Evolutionary conservation across 2,797 vertebrate genomes (phyloP).

Genomic region (Staurois parvus): DNA sequence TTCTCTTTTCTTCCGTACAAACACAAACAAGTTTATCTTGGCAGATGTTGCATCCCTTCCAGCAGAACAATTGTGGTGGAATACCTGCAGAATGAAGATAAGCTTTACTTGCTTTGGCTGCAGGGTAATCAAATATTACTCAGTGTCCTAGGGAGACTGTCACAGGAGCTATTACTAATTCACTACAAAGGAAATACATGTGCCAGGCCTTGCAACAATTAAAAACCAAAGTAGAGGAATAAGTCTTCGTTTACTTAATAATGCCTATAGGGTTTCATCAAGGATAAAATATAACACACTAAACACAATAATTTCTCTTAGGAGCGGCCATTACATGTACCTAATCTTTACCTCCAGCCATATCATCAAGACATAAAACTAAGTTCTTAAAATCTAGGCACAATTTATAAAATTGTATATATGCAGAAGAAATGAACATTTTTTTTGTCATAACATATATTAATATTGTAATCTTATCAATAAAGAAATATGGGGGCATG

Average conservation of each 20-base stretch:
- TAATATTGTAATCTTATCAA: not conserved
- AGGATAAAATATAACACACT: constrained; percentile 47
- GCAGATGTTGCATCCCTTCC: constrained; percentile 58
- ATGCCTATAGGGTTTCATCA: constrained; percentile 20
- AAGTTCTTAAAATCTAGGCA: constrained; percentile 2
- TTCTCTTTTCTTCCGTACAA: constrained; percentile 50
- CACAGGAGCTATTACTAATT: constrained; percentile 60
- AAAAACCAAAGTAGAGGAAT: constrained; percentile 47
- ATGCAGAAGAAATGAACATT: not conserved
- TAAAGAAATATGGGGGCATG: not conserved
- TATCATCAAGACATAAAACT: not conserved
- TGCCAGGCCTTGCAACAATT: constrained; percentile 51
- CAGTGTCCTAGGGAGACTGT: constrained; percentile 54
- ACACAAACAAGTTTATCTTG: constrained; percentile 62
- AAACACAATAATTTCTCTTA: constrained; percentile 17
- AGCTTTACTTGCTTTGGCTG: constrained; percentile 55
- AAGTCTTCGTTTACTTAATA: constrained; percentile 50
- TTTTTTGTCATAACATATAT: not conserved
- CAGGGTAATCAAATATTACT: constrained; percentile 60
- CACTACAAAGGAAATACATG: constrained; percentile 47
- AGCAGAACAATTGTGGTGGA: constrained; percentile 56
- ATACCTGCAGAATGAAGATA: constrained; percentile 63
- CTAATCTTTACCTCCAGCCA: not conserved
- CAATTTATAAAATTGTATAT: not conserved
- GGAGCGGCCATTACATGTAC: constrained; percentile 16